phyloP scores from a whole-genome alignment of 2,797 vertebrate genomes.

The Microhierax caerulescens region DNA sequence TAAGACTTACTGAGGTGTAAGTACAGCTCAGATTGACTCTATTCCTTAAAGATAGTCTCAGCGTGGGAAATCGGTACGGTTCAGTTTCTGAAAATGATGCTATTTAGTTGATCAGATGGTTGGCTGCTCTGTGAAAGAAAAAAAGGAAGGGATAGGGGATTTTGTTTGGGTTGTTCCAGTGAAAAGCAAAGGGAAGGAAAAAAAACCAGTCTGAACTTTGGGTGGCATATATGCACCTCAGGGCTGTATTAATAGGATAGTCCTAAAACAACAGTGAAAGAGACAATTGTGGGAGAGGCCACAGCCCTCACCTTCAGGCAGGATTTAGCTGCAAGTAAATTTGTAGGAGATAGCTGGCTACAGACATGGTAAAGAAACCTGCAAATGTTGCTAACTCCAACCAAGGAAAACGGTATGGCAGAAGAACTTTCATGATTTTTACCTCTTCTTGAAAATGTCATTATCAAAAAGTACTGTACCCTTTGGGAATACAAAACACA shows the following conservation, averaged over 20 bases:
- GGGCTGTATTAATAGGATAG: background rate
- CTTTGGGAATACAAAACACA: background rate
- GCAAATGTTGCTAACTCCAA: background rate
- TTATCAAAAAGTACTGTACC: background rate
- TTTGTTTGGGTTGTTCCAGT: background rate
- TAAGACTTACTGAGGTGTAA: background rate
- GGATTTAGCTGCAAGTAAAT: background rate
- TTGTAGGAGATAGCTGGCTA: background rate
- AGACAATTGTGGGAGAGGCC: background rate
- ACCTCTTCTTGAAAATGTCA: background rate
- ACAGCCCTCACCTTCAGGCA: background rate
- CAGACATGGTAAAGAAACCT: background rate
- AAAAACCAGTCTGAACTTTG: background rate
- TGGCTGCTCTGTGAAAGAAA: background rate
- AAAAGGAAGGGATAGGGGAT: background rate
- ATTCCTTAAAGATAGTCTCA: background rate
- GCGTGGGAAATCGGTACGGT: background rate
- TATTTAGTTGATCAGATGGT: background rate
- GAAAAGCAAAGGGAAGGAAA: background rate
- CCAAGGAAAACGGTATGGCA: accelerated
- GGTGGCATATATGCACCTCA: background rate
- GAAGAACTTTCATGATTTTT: background rate
- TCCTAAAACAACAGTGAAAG: background rate
- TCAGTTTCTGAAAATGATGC: background rate
- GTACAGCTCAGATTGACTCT: background rate